Percentiles rank a stretch among this genome's conserved stretches.
Evolutionary conservation across 2,113 vertebrate genomes (phyloP).

Genomic region (Urocynchramus pylzowi): DNA sequence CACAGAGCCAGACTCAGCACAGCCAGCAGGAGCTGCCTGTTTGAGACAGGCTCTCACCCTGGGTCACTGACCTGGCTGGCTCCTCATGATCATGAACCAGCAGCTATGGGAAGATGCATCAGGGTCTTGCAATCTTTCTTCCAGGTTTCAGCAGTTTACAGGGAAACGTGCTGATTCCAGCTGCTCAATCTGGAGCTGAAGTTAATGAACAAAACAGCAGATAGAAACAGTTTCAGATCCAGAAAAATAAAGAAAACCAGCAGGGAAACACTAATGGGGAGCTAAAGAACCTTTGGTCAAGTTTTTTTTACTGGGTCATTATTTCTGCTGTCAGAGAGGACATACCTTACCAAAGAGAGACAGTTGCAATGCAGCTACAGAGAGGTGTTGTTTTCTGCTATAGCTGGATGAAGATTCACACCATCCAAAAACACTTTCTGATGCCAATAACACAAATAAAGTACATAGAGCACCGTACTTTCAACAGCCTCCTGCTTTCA

Average conservation of each 20-base stretch:
- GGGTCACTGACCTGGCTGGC: too few species aligned
- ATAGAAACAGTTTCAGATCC: neutral
- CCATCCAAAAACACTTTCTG: neutral
- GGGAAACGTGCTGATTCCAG: neutral
- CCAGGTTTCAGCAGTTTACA: neutral
- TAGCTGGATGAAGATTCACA: neutral
- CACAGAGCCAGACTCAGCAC: neutral
- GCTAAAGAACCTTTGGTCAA: neutral
- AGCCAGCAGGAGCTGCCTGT: neutral
- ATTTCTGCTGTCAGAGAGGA: neutral
- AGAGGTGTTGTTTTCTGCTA: neutral
- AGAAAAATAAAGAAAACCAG: neutral
- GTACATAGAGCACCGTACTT: neutral
- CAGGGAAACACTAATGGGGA: neutral
- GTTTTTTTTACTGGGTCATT: neutral
- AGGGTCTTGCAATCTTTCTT: neutral
- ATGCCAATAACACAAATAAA: neutral
- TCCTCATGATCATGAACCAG: neutral
- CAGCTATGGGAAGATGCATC: neutral
- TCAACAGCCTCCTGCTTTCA: neutral
- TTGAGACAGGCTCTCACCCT: neutral
- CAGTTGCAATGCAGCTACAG: fast-evolving
- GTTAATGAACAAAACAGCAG: neutral
- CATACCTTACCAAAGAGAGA: neutral
- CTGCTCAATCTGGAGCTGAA: neutral